Percentiles rank a stretch among this genome's conserved stretches.
Conservation (phyloP, 2,113 vertebrate genomes). For the Phyllostomus discolor region DNA sequence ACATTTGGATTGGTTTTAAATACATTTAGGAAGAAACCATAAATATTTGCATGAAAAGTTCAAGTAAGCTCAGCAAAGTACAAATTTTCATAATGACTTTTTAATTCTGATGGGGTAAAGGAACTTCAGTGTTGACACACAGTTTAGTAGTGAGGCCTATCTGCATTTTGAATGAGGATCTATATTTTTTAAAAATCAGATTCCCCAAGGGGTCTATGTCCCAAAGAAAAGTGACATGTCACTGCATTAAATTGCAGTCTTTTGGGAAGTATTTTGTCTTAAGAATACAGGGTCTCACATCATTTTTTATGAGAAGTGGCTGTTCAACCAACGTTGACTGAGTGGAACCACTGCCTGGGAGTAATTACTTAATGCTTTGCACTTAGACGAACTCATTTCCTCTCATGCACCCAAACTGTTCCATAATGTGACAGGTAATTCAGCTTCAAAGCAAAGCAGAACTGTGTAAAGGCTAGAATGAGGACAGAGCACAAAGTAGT, state of each 20-base stretch:
- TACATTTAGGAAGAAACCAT: slow-evolving; percentile 11
- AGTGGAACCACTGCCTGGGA: neutral
- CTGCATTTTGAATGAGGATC: neutral
- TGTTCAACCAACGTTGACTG: neutral
- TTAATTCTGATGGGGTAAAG: neutral
- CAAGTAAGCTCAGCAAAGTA: neutral
- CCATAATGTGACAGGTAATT: slow-evolving; percentile 8
- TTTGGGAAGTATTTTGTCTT: neutral
- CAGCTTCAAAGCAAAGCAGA: neutral
- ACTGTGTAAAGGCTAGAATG: neutral
- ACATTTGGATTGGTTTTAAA: slow-evolving; percentile 1
- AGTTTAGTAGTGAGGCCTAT: neutral
- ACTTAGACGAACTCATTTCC: neutral
- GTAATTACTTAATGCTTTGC: slow-evolving; percentile 1
- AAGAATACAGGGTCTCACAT: neutral
- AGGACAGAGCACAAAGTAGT: neutral
- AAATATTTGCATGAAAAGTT: slow-evolving; percentile 19
- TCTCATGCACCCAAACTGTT: neutral
- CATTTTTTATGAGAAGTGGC: neutral
- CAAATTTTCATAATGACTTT: neutral
- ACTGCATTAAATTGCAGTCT: neutral
- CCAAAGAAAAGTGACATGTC: neutral
- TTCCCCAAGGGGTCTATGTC: neutral
- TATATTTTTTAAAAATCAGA: neutral
- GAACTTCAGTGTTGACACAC: neutral